Evolutionary conservation across 2,888 invertebrate genomes (phyloP), one percentile per base, ranked within the genome.

Genomic region (Pyrgus malvae): DNA sequence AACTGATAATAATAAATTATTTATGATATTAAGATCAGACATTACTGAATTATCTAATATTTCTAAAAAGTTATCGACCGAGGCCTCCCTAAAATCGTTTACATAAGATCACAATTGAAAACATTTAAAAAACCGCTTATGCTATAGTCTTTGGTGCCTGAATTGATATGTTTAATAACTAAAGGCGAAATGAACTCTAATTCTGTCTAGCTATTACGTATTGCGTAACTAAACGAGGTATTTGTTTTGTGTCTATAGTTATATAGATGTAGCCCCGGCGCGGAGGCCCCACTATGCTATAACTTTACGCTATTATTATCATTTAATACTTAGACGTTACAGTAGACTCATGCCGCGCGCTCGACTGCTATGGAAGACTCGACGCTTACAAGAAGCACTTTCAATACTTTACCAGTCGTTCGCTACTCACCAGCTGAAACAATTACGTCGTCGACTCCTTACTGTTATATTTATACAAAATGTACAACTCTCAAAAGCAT

Each of bases 291-390:
- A 77, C 82, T 87, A 86, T 76, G 68, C 85, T 88, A 85, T 85
- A 83, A 81, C 80, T 85, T 84, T 82, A 87, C 79, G 72, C 86
- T 89, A 89, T 87, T 87, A 89, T 88, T 89, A 89, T 90, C 84
- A 73, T 82, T 85, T 88, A 88, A 87, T 90, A 88, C 89, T 89
- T 90, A 89, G 76, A 78, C 69, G 78, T 84, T 80, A 87, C 81
- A 85, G 79, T 83, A 80, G 78, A 84, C 76, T 70, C 78, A 66
- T 68, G 65, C 72, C 72, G 69, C 76, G 86, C 85, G 85, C 69
- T 74, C 85, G 88, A 89, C 89, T 86, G 89, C 82, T 89, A 86
- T 90, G 90, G 90, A 90, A 90, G 90, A 90, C 90, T 83, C 82
- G 80, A 85, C 86, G 88, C 90, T 89, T 87, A 75, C 83, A 74